These are phyloP conservation scores for Aphrophora alni DNA, from an alignment of 2,888 invertebrate genomes.

Conservation along the genomic window DNA sequence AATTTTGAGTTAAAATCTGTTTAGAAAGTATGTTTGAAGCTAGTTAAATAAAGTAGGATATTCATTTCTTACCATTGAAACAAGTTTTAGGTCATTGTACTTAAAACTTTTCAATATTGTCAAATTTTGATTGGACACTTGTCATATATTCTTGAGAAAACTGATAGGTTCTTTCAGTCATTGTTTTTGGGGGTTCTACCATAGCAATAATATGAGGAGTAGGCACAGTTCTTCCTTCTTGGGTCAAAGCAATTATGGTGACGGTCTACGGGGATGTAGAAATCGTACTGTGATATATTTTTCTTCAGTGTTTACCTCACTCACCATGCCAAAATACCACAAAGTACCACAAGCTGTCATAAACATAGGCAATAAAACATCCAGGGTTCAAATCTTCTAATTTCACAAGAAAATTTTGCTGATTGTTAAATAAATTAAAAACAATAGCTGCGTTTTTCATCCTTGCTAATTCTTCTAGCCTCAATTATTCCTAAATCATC, in stretches of 20 bases:
- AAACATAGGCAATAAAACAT: constrained; percentile 16
- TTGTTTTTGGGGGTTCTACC: not conserved
- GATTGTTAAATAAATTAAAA: not conserved
- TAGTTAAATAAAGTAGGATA: not conserved
- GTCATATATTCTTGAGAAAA: not conserved
- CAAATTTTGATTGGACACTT: not conserved
- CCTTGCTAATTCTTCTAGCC: not conserved
- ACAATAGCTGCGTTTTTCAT: not conserved
- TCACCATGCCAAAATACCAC: constrained; percentile 26
- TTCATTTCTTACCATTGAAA: not conserved
- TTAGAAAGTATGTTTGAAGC: not conserved
- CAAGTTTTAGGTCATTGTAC: not conserved
- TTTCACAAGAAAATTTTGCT: not conserved
- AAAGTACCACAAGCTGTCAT: constrained; percentile 28
- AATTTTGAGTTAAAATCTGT: not conserved
- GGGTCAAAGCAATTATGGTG: not conserved
- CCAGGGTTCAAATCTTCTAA: not conserved
- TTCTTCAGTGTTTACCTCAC: constrained; percentile 22
- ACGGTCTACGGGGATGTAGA: not conserved
- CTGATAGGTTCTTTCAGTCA: constrained; percentile 19
- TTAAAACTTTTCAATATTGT: not conserved
- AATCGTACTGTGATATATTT: constrained; percentile 12
- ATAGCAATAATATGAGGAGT: not conserved
- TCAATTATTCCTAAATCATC: not conserved
- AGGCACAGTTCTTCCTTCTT: not conserved